phyloP scores from a whole-genome alignment of 2,888 invertebrate genomes.

The Parthenolecanium corni region DNA sequence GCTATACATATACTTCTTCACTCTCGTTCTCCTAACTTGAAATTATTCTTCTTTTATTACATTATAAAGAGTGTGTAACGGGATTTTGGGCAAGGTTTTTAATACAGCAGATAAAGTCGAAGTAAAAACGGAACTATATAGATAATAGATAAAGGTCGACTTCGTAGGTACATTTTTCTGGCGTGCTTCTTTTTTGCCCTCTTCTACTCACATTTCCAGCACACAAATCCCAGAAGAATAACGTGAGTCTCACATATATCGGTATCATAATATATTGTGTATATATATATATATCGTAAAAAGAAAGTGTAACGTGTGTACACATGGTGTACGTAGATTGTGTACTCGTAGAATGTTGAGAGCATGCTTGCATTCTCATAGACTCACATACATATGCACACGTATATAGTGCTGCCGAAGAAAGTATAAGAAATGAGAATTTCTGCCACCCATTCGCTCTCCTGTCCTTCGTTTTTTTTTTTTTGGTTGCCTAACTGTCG shows the following conservation, averaged over 20 bases:
- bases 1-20: no score
- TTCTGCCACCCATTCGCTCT: background rate
- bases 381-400: background rate
- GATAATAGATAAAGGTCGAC: conserved; percentile 28
- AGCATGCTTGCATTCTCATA: background rate
- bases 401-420: background rate
- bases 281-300: background rate
- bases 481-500: background rate
- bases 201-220: no score
- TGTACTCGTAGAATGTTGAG: background rate
- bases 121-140: conserved; percentile 23
- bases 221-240: conserved; percentile 12
- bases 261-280: conserved; percentile 22
- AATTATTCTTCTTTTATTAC: conserved; percentile 23
- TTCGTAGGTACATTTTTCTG: conserved; percentile 25
- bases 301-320: conserved; percentile 6
- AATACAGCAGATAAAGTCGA: conserved; percentile 21
- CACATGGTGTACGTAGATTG: no score
- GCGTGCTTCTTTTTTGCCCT: background rate
- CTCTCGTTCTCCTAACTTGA: conserved; percentile 4
- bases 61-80: conserved; percentile 12
- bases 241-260: conserved; percentile 17
- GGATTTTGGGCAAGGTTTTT: conserved; percentile 15
- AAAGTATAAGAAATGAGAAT: background rate
- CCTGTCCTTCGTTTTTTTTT: background rate